Conservation (phyloP, 1,140 invertebrate species). For the Zaprionus vittiger region DNA sequence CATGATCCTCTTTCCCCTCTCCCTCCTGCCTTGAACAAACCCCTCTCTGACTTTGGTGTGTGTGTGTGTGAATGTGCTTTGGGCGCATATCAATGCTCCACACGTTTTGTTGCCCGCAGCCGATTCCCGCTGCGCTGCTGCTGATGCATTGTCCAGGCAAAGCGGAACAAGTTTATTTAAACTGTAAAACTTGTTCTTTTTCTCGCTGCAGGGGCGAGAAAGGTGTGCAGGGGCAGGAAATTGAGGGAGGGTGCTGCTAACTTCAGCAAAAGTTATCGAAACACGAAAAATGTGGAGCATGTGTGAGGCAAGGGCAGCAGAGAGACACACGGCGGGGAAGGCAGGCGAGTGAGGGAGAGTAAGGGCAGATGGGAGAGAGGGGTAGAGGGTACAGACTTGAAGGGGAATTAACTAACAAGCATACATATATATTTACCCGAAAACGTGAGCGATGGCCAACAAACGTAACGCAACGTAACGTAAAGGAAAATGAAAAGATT, state of each 20-base stretch:
- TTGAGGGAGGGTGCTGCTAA: constrained; percentile 1
- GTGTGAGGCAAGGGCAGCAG: constrained; percentile 17
- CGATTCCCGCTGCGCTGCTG: constrained; percentile 9
- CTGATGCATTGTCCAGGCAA: constrained; percentile 64
- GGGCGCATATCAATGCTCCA: constrained; percentile 72
- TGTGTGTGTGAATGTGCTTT: constrained; percentile 46
- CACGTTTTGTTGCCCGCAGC: constrained; percentile 56
- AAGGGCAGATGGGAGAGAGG: background rate
- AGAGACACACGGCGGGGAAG: background rate
- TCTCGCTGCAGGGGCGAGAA: background rate
- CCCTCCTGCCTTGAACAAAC: background rate
- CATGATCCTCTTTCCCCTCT: constrained; percentile 23
- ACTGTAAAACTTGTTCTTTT: constrained; percentile 70
- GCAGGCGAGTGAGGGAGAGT: no score
- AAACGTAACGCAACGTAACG: background rate
- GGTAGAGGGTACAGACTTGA: background rate
- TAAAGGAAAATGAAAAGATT: constrained; percentile 1
- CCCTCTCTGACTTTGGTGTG: background rate
- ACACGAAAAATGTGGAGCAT: constrained; percentile 62
- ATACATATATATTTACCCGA: constrained; percentile 30
- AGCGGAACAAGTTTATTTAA: constrained; percentile 79
- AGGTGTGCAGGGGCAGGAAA: background rate
- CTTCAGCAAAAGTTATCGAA: constrained; percentile 66
- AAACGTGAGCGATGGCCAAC: constrained; percentile 5
- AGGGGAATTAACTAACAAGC: constrained; percentile 30